Conservation (phyloP, 1,140 invertebrate genomes). For the Melipona quadrifasciata region DNA sequence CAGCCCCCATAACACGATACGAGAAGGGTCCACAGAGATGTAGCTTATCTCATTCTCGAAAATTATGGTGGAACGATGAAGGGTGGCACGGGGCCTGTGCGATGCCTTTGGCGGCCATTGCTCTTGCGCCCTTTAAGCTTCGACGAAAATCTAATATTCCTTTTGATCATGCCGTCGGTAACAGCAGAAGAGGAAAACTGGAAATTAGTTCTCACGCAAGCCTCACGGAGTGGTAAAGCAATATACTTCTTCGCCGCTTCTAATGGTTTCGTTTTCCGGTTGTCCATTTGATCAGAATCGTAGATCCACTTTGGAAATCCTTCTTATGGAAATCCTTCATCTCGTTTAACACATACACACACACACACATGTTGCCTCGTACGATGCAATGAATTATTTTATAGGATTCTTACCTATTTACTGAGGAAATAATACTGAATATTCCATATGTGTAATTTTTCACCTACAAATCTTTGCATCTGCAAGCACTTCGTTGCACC, state of each 20-base stretch:
- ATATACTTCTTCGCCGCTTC: background rate
- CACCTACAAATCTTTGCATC: too few relatives aligned
- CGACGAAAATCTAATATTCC: slow-evolving; percentile 65
- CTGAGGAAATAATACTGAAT: too few relatives aligned
- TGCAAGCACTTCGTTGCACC: too few relatives aligned
- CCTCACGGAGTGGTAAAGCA: background rate
- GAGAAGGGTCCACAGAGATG: slow-evolving; percentile 67
- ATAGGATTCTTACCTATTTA: too few relatives aligned
- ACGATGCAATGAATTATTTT: too few relatives aligned
- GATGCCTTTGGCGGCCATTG: slow-evolving; percentile 60
- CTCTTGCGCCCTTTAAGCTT: slow-evolving; percentile 53
- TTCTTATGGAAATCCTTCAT: background rate
- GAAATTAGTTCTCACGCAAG: slow-evolving; percentile 42
- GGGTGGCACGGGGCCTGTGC: slow-evolving; percentile 61
- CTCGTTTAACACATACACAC: background rate
- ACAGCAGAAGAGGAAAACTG: slow-evolving; percentile 26
- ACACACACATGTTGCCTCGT: background rate
- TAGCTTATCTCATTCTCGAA: slow-evolving; percentile 79
- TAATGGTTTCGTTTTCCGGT: background rate
- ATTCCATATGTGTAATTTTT: too few relatives aligned
- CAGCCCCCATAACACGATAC: slow-evolving; percentile 62
- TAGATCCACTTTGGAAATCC: too few relatives aligned
- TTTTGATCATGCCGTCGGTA: slow-evolving; percentile 62
- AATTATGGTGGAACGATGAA: slow-evolving; percentile 78
- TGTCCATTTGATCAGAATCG: background rate